Percentiles rank a stretch among this genome's conserved stretches.
Conservation (phyloP, 2,797 vertebrate species). For the Hirundo rustica region DNA sequence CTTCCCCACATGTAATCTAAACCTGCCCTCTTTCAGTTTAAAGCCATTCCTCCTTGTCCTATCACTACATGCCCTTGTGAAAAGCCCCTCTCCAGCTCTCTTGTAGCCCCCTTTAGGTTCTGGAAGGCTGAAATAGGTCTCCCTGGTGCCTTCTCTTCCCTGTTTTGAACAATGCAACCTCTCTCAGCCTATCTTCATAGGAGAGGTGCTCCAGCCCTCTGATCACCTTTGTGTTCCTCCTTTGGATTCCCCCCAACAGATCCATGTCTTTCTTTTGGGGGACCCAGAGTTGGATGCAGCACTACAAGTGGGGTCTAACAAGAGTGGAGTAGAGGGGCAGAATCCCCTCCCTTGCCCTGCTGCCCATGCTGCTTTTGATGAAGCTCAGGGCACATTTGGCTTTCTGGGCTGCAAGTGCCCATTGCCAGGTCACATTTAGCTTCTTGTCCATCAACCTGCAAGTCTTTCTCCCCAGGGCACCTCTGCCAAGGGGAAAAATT, state of each 20-base stretch:
- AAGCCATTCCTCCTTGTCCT: not conserved
- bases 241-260: not conserved
- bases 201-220: not conserved
- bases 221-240: not conserved
- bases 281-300: not conserved
- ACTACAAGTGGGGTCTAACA: fast-evolving
- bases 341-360: not conserved
- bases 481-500: not conserved
- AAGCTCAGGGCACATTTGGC: not conserved
- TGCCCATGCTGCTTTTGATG: fast-evolving
- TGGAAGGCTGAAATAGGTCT: not conserved
- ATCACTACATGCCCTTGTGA: not conserved
- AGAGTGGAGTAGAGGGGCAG: not conserved
- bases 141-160: not conserved
- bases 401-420: not conserved
- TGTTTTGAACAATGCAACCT: not conserved
- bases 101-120: not conserved
- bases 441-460: not conserved
- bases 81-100: not conserved
- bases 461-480: not conserved
- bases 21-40: not conserved
- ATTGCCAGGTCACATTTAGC: not conserved
- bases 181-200: not conserved
- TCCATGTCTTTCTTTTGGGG: not conserved
- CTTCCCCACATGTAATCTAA: not conserved